Evolutionary conservation across 2,113 vertebrate species (phyloP), one percentile per base, ranked within the genome.

Genomic region (Odontesthes bonariensis): DNA sequence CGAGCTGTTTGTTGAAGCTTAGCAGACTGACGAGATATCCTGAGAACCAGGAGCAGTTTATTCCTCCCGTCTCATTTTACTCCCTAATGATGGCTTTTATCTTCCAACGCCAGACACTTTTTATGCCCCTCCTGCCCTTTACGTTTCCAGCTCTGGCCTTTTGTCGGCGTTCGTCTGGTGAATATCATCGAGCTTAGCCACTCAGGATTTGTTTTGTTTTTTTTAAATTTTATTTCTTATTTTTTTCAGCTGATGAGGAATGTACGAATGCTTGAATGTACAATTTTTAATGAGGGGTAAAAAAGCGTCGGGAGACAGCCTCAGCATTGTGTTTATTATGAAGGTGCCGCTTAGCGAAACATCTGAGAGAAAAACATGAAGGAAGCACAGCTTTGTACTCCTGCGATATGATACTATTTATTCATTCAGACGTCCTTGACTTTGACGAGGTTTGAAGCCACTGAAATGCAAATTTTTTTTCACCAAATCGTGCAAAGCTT

Each of bases 21-120:
- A 46, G 76, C 66, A 27, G 57, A 62, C 60, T 62, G 84, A 66
- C 35, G 14, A 55, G 72, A 58, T 69, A 42, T 53, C 35, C 40
- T 27, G 64, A 58, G 58, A 5, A 75, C 52, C 73, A 73, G 70
- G 59, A 69, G 66, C 65, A 38, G 52, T 60, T 69, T 62, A 53
- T 69, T 44, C 78, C 61, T 75, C 57, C 85, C 54, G 64, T 85
- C 88, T 87, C 85, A 82, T 90, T 90, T 88, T 82, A 83, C 83
- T 90, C 87, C 73, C 86, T 91, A 91, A 91, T 91, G 89, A 92
- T 22, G 76, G 86, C 88, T 91, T 92, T 92, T 92, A 91, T 92
- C 90, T 90, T 83, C 83, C 76, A 40, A 74, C 31, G 72, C 83
- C 90, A 92, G 91, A 89, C 86, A 87, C 85, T 89, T 89, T 91